phyloP scores from a whole-genome alignment of 2,113 vertebrate species.

The Saiga tatarica region DNA sequence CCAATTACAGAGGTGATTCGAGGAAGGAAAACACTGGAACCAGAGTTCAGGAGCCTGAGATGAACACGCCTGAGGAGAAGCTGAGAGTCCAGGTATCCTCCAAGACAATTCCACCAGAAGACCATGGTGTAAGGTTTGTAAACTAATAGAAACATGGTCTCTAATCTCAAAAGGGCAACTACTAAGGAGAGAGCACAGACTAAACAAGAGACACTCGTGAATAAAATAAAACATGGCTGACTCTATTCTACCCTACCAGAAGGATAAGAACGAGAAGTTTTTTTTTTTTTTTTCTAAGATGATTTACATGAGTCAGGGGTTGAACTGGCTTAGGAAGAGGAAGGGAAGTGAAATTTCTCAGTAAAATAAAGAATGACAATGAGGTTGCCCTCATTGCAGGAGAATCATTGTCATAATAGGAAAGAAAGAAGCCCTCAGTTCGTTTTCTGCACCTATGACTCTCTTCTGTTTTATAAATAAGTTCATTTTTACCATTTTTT shows the following conservation, averaged over 20 bases:
- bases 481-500: neutral
- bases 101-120: neutral
- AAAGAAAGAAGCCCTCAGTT: neutral
- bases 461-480: neutral
- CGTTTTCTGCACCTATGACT: neutral
- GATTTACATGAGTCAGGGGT: accelerated
- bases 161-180: neutral
- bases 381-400: neutral
- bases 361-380: too few species aligned
- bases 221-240: neutral
- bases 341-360: neutral
- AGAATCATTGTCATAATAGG: neutral
- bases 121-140: too few species aligned
- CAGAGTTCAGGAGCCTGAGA: neutral
- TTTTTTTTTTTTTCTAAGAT: neutral
- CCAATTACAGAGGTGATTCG: neutral
- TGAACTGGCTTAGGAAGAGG: neutral
- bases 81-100: neutral
- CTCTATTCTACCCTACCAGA: neutral
- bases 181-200: accelerated
- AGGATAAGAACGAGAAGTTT: neutral
- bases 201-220: neutral
- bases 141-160: neutral
- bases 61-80: neutral
- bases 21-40: neutral